Percentiles rank a stretch among this genome's conserved stretches.
Evolutionary conservation across 2,888 invertebrate genomes (phyloP).

Genomic region (Volucella inanis): DNA sequence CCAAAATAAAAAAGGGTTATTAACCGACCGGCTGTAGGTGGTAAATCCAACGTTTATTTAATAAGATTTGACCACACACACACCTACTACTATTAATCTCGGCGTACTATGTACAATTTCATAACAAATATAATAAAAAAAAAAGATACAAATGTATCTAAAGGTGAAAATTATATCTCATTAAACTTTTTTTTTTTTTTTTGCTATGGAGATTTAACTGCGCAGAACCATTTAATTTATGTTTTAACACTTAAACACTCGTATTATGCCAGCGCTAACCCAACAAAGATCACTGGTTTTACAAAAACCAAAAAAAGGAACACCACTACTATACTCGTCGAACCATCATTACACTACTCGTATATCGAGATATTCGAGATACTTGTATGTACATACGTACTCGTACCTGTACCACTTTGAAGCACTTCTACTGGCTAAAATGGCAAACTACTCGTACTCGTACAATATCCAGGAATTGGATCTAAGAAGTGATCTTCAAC

Average conservation of each 20-base stretch:
- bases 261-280: background rate
- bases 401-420: background rate
- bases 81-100: constrained; percentile 51
- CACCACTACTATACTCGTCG: constrained; percentile 30
- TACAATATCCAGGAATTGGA: constrained; percentile 16
- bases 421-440: constrained; percentile 7
- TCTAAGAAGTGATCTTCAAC: constrained; percentile 19
- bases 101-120: constrained; percentile 9
- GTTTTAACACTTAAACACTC: constrained; percentile 20
- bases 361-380: too few species aligned
- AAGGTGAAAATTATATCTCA: constrained; percentile 13
- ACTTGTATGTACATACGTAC: too few species aligned
- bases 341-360: background rate
- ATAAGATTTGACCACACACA: constrained; percentile 4
- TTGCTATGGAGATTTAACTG: constrained; percentile 11
- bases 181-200: constrained; percentile 29
- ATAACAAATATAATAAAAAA: background rate
- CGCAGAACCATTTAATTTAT: constrained; percentile 26
- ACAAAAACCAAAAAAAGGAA: constrained; percentile 41
- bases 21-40: constrained; percentile 48
- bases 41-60: constrained; percentile 51
- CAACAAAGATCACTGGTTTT: constrained; percentile 50
- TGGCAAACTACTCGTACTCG: constrained; percentile 48
- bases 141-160: constrained; percentile 51
- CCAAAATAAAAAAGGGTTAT: constrained; percentile 67